Conservation (phyloP, 2,113 vertebrate genomes). For the Ameiurus melas region DNA sequence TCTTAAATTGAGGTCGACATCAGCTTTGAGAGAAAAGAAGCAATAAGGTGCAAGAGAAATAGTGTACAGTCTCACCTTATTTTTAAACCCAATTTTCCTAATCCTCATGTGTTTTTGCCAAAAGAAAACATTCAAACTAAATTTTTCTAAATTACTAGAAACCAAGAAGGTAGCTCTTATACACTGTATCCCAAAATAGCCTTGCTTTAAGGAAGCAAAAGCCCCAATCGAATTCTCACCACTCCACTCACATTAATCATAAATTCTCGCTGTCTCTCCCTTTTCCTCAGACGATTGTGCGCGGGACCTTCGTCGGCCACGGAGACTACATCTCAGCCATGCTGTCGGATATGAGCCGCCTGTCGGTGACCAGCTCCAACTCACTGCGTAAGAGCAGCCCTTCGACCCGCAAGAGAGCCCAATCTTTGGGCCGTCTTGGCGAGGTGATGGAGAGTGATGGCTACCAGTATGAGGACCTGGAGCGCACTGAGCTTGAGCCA, state of each 20-base stretch:
- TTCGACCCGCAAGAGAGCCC: slow-evolving; percentile 85
- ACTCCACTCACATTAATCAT: slow-evolving; percentile 40
- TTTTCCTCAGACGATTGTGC: slow-evolving; percentile 86
- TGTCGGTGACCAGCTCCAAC: slow-evolving; percentile 95
- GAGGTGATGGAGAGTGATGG: slow-evolving; percentile 84
- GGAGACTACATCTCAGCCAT: slow-evolving; percentile 92
- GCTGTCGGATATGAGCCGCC: slow-evolving; percentile 91
- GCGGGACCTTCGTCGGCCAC: slow-evolving; percentile 86
- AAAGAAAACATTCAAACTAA: neutral
- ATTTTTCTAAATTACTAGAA: neutral
- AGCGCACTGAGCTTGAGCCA: slow-evolving; percentile 69
- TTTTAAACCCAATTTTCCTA: neutral
- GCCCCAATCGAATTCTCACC: slow-evolving; percentile 14
- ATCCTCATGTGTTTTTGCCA: neutral
- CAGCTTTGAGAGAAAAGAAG: neutral
- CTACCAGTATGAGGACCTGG: slow-evolving; percentile 86
- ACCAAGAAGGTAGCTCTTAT: neutral
- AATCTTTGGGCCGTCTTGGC: slow-evolving; percentile 87
- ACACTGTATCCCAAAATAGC: slow-evolving; percentile 38
- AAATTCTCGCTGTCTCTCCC: neutral
- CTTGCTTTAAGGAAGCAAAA: slow-evolving; percentile 29
- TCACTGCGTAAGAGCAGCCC: slow-evolving; percentile 89
- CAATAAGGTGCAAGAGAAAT: neutral
- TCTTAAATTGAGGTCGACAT: slow-evolving; percentile 2
- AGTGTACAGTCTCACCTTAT: neutral